Evolutionary conservation across 2,888 invertebrate species (phyloP).

Genomic region (Diabrotica balteata): DNA sequence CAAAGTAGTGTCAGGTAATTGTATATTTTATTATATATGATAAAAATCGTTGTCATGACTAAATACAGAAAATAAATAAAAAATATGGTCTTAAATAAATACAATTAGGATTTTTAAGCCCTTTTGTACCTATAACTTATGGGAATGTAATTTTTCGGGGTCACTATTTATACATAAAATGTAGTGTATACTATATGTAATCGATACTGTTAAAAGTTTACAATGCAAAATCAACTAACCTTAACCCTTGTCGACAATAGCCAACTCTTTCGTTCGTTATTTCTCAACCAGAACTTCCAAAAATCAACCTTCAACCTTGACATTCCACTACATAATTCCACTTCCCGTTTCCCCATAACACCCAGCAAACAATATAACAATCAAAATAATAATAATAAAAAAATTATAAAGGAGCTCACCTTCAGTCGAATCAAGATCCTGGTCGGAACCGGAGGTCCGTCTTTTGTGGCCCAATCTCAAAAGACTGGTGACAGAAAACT

Average conservation of each 20-base stretch:
- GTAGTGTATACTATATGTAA: too few species aligned
- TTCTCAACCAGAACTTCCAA: neutral
- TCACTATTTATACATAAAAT: too few species aligned
- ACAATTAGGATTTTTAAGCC: too few species aligned
- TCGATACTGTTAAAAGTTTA: too few species aligned
- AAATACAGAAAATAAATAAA: too few species aligned
- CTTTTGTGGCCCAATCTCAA: slow-evolving; percentile 54
- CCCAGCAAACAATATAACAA: slow-evolving; percentile 9
- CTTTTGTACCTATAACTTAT: too few species aligned
- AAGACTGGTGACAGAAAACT: slow-evolving; percentile 59
- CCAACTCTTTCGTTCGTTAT: neutral
- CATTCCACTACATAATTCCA: slow-evolving; percentile 5
- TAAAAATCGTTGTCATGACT: too few species aligned
- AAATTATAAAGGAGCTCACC: slow-evolving; percentile 45
- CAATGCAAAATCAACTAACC: too few species aligned
- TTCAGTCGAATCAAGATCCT: slow-evolving; percentile 52
- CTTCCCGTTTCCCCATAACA: slow-evolving; percentile 22
- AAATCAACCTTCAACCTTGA: slow-evolving; percentile 5
- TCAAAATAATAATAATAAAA: neutral
- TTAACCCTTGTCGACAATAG: neutral
- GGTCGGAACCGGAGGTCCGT: slow-evolving; percentile 50
- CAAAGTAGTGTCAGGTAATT: too few species aligned
- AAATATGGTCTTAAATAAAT: too few species aligned
- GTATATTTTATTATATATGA: too few species aligned
- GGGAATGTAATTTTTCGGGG: too few species aligned